Evolutionary conservation across 2,113 vertebrate species (phyloP).

Genomic region (Cyanoderma ruficeps): DNA sequence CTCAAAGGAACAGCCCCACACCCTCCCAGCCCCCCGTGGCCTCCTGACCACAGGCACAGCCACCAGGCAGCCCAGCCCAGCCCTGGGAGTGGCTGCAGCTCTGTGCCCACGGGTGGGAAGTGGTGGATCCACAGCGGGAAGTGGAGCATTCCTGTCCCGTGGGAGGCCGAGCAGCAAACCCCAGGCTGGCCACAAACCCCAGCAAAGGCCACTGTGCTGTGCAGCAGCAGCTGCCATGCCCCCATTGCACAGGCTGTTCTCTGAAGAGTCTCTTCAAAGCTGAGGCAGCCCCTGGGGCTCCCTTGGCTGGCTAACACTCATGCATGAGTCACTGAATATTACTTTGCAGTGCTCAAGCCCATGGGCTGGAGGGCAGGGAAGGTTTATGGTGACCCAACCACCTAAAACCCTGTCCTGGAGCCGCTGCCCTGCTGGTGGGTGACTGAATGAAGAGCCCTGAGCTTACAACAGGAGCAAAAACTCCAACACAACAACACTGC

Average conservation of each 20-base stretch:
- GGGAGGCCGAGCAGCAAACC: not conserved
- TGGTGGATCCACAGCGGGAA: not conserved
- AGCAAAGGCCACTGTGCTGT: not conserved
- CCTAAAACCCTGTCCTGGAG: not conserved
- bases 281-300: not conserved
- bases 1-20: not conserved
- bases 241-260: not conserved
- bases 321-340: not conserved
- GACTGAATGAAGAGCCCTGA: not conserved
- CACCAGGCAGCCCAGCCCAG: not conserved
- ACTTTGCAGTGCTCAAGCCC: not conserved
- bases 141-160: not conserved
- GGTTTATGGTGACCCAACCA: not conserved
- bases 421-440: not conserved
- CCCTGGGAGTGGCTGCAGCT: fast-evolving
- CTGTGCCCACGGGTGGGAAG: not conserved
- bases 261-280: not conserved
- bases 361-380: not conserved
- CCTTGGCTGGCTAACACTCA: not conserved
- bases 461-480: not conserved
- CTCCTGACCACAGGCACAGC: not conserved
- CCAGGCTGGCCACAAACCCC: not conserved
- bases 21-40: not conserved
- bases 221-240: not conserved
- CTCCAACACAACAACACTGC: not conserved